Evolutionary conservation across 2,888 invertebrate genomes (phyloP), one percentile per base, ranked within the genome.

Genomic region (Megastigmus dorsalis): DNA sequence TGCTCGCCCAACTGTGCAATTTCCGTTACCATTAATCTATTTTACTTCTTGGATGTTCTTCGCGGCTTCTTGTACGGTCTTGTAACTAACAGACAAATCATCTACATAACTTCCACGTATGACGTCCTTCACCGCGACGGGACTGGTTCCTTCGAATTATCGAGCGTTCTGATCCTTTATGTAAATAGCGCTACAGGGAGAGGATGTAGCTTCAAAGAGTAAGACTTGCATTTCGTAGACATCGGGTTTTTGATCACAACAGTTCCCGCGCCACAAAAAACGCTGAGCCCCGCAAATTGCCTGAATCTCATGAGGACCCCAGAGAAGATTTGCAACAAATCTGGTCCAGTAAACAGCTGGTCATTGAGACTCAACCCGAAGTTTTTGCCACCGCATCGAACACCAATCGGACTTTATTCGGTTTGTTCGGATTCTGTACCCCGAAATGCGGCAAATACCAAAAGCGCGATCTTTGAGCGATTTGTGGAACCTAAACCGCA

Each of bases 101-200:
- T 70, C 75, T 62, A 69, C 59, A 18, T 69, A 74, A 5, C 33
- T 45, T 38, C 55, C 15, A 2, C n/a, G 2, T 1, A n/a, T 9
- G 1, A 62, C 30, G 4, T 20, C 20, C 30, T 18, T 62, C 1
- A 48, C 45, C 4, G 62, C 45, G 9, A 18, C 30, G 6, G 62
- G 62, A 1, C n/a, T 45, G 1, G 10, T 10, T 0, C 9, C 7
- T 0, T n/a, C 41, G 20, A 43, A 65, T 26, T 6, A 9, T 6
- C 38, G 36, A 2, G 69, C 69, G 20, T 69, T 69, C 10, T 50
- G 6, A 59, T 74, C 57, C 36, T 74, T 74, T 0, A 65, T 33
- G 28, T 57, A 68, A 1, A 69, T 15, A 1, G 74, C 74, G 10
- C 52, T 54, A 26, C 60, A 62, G 10, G 55, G 67, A 0, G 62